Evolutionary conservation across 2,797 vertebrate species (phyloP), one percentile per base, ranked within the genome.

Genomic region (Syndactyla subalaris): DNA sequence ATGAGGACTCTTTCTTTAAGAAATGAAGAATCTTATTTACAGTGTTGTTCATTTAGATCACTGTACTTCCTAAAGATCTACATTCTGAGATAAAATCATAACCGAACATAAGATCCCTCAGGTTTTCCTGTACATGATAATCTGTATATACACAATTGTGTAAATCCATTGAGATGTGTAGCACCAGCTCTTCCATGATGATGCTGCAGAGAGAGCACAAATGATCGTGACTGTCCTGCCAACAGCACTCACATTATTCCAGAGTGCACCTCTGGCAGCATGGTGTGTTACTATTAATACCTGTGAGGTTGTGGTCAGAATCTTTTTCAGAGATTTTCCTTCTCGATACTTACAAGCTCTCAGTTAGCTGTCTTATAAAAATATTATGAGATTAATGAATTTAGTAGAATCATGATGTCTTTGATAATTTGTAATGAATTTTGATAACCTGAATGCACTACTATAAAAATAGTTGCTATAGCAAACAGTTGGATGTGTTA

Each of bases 401-500:
- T 59, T 38, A 74, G 58, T 32, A 43, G 17, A 85, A 78, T 41
- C 63, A 39, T 73, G 75, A 87, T 4, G 36, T 61, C 61, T 82
- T 75, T 14, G 26, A 65, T n/a, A 15, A 46, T 94, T 94, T 88
- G 34, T 62, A 92, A 93, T 92, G 90, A 70, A 58, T 95, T 93
- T 93, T 96, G 70, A 88, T 94, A 96, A 88, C 41, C 36, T 87
- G 74, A n/a, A 95, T 85, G 85, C 43, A 82, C 57, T 51, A 41
- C 12, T 83, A 49, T 85, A 84, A 87, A 79, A 72, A 67, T 45
- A 29, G 96, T 97, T 97, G 46, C 95, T 94, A 75, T 95, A 88
- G 96, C 51, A 97, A 97, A 92, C 86, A 94, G 45, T 51, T 96
- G 79, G 81, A 84, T 71, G 48, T 92, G 87, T 90, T 97, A 96